Conservation (phyloP, 2,888 invertebrate species). For the Pomacea canaliculata region DNA sequence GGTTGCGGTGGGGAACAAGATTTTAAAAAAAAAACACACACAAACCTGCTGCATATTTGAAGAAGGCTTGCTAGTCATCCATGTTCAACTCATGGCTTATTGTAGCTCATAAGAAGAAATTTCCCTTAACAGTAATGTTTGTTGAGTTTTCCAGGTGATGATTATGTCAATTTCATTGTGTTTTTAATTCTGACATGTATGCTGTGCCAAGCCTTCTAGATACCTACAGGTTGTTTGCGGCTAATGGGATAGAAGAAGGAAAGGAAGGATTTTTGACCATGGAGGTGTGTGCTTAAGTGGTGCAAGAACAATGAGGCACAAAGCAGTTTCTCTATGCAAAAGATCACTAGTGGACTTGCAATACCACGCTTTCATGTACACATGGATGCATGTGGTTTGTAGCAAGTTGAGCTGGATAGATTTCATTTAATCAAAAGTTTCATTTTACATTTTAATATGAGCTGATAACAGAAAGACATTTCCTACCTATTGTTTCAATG, state of each 20-base stretch:
- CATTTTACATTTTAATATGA: no score
- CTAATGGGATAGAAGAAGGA: constrained; percentile 35
- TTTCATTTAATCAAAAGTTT: no score
- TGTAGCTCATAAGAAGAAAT: neutral
- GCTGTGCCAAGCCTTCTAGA: constrained; percentile 61
- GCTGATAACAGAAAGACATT: no score
- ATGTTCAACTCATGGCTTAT: constrained; percentile 21
- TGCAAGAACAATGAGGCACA: constrained; percentile 12
- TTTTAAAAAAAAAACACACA: neutral
- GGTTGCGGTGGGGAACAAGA: no score
- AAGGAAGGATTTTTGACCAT: constrained; percentile 71
- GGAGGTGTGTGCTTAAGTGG: constrained; percentile 31
- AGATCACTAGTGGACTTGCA: no score
- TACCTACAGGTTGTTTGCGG: constrained; percentile 47
- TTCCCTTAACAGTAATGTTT: neutral
- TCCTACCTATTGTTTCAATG: no score
- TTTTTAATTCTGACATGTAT: constrained; percentile 32
- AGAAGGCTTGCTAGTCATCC: constrained; percentile 28
- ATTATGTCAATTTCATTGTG: constrained; percentile 1
- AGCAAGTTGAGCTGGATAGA: no score
- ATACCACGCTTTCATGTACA: no score
- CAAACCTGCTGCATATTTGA: neutral
- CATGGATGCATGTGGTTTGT: no score
- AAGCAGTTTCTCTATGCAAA: no score
- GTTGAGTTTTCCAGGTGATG: constrained; percentile 5